Conservation (phyloP, 2,113 vertebrate genomes). For the Forbesichthys agassizii region DNA sequence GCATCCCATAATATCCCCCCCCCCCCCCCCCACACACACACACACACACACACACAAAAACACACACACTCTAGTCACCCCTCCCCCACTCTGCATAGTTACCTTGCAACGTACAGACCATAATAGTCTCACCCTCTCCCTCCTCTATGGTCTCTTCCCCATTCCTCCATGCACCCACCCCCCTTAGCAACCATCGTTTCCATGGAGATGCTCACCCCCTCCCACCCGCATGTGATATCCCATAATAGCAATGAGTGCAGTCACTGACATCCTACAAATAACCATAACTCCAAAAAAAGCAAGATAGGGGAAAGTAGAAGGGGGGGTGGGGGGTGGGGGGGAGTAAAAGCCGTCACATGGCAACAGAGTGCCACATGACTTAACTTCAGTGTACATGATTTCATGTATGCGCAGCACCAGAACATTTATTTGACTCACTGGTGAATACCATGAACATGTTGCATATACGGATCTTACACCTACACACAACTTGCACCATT, state of each 20-base stretch:
- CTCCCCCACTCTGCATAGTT: conserved; percentile 83
- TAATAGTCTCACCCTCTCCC: conserved; percentile 77
- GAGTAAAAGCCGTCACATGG: conserved; percentile 70
- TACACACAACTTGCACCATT: not conserved
- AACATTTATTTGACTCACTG: not conserved
- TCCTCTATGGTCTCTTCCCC: conserved; percentile 70
- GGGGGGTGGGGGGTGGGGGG: conserved; percentile 13
- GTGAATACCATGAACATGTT: not conserved
- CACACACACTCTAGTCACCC: conserved; percentile 64
- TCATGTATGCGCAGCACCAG: conserved; percentile 57
- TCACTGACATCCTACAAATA: conserved; percentile 82
- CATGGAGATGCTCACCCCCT: conserved; percentile 69
- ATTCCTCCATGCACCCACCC: conserved; percentile 73
- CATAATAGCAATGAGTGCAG: conserved; percentile 77
- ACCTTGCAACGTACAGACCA: conserved; percentile 84
- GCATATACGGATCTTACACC: not conserved
- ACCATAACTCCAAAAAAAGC: conserved; percentile 81
- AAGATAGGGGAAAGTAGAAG: conserved; percentile 49
- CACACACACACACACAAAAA: conserved; percentile 36
- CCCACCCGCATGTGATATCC: conserved; percentile 69
- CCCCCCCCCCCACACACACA: not conserved
- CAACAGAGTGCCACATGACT: conserved; percentile 75
- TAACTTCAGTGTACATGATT: conserved; percentile 70
- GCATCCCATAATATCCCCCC: conserved; percentile 84
- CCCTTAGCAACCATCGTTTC: conserved; percentile 76